Conservation (phyloP, 2,888 invertebrate genomes). For the Drosophila acutilabella region DNA sequence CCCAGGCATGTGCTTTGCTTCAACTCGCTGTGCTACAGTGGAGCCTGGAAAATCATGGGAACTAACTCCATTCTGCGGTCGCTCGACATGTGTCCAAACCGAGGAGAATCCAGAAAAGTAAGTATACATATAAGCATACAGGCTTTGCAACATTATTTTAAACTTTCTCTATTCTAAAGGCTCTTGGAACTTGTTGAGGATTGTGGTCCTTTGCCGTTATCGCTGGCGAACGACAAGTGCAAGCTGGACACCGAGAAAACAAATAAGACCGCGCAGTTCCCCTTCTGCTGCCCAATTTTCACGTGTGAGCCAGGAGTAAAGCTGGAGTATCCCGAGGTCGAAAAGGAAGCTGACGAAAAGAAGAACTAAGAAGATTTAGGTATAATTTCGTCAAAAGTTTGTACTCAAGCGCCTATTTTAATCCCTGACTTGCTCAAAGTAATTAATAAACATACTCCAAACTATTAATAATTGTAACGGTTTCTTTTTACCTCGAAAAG, state of each 20-base stretch:
- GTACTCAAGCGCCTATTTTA: background rate
- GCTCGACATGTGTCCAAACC: constrained; percentile 93
- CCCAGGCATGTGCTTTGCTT: constrained; percentile 96
- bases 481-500: too few relatives aligned
- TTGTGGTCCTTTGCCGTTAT: constrained; percentile 93
- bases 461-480: too few relatives aligned
- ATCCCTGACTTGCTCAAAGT: background rate
- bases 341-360: constrained; percentile 84
- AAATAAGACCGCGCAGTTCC: constrained; percentile 95
- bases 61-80: constrained; percentile 95
- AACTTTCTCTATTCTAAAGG: constrained; percentile 80
- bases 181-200: constrained; percentile 94
- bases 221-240: constrained; percentile 92
- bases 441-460: background rate
- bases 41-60: constrained; percentile 95
- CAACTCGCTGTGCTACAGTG: constrained; percentile 94
- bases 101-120: constrained; percentile 89
- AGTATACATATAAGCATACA: background rate
- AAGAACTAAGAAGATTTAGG: constrained; percentile 56
- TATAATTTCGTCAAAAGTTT: background rate
- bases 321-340: constrained; percentile 93
- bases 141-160: too few relatives aligned
- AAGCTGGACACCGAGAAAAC: constrained; percentile 94
- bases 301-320: constrained; percentile 94
- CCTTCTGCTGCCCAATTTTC: constrained; percentile 93